phyloP scores from a whole-genome alignment of 2,888 invertebrate genomes.

The Hyles lineata region DNA sequence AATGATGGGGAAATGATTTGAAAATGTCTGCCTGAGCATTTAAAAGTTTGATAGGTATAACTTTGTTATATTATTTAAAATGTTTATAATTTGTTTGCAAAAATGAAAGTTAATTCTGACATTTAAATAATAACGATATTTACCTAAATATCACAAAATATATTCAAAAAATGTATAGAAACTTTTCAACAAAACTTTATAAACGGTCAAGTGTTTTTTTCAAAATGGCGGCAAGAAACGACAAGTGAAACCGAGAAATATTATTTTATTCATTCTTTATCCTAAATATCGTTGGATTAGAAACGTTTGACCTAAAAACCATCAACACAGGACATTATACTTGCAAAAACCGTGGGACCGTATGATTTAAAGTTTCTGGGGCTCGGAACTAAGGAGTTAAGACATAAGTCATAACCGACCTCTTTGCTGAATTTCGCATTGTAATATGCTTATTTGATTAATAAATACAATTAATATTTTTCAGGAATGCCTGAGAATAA shows the following conservation, averaged over 20 bases:
- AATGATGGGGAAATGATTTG: not conserved
- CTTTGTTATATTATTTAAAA: not conserved
- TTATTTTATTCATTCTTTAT: slow-evolving; percentile 49
- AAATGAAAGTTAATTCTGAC: too few species aligned
- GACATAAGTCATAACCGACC: not conserved
- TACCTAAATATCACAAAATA: not conserved
- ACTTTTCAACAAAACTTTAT: not conserved
- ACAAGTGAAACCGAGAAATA: slow-evolving; percentile 6
- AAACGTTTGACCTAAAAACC: not conserved
- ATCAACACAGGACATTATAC: not conserved
- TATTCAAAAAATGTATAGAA: not conserved
- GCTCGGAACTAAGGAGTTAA: not conserved
- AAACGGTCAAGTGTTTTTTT: not conserved
- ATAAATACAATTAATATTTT: not conserved
- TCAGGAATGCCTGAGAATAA: too few species aligned
- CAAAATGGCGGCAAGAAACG: slow-evolving; percentile 1
- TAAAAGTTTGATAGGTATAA: too few species aligned
- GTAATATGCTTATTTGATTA: not conserved
- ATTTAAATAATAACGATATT: too few species aligned
- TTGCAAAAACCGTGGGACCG: not conserved
- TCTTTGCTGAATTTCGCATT: not conserved
- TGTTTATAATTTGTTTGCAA: not conserved
- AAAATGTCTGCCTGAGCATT: not conserved
- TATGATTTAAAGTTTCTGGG: slow-evolving; percentile 4
- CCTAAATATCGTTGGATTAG: slow-evolving; percentile 26